Base-by-base conservation (phyloP, 92 coral and sea anemone species). In the Heliopora coerulea region DNA sequence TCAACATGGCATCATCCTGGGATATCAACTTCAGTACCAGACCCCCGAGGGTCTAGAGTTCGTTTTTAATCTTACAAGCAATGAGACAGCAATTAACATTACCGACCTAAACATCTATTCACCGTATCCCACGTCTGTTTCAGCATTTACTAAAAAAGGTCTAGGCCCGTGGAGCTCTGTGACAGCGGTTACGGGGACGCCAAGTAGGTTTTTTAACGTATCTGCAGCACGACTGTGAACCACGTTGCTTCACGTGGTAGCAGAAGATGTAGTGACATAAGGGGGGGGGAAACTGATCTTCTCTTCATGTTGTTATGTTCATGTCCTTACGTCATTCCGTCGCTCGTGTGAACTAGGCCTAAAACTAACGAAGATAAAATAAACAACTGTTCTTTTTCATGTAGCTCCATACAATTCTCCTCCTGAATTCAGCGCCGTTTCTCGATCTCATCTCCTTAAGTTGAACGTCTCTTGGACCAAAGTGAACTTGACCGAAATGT, bases 1-100 rank as follows among this genome's bases (percentile, higher is more conserved):
- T 57, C 68, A 54, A 31, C 67, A 58, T 14, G 79, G 79, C 11
- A 9, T 56, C 14, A 73, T 73, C 37, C 67, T 73, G 32, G 79
- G 68, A 1, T 73, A 73, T 14, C 67, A 46, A 46, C 52, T 46
- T 6, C 52, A n/a, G 15, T 46, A 46, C 52, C 7, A 8, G n/a
- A 46, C 52, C 15, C 52, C 52, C 3, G n/a, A 46, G 52, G 52
- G 52, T 2, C 52, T 8, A 7, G 14, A 46, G n/a, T 46, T 46
- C 15, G 52, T 46, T 2, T 46, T 46, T 15, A 46, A 46, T 15
- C 15, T 46, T 15, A 46, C 52, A 46, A 46, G 10, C n/a, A 46
- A 15, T 15, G 52, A 46, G 52, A 46, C 52, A 2, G n/a, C 12
- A n/a, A 15, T 46, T 10, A n/a, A 46, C n/a, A 8, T 46, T 15